These are phyloP conservation scores for Myrmecobius fasciatus DNA, from an alignment of 2,113 vertebrate species.

Conservation along the genomic window DNA sequence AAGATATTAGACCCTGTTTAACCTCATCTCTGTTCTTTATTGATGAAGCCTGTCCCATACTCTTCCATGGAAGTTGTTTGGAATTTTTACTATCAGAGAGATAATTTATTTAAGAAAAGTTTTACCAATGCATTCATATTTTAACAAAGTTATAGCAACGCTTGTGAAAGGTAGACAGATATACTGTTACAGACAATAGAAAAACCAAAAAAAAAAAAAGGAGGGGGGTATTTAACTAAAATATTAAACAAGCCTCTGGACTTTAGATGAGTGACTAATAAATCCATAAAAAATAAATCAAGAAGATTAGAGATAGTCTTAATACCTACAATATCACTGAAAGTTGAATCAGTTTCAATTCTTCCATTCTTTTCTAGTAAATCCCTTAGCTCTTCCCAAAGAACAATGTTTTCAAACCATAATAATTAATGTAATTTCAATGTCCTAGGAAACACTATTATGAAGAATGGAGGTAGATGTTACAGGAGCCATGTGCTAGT, in stretches of 20 bases:
- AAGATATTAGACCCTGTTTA: too few species aligned
- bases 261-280: slow-evolving; percentile 52
- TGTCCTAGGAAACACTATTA: background rate
- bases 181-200: slow-evolving; percentile 81
- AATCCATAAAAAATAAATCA: slow-evolving; percentile 72
- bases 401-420: slow-evolving; percentile 29
- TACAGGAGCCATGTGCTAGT: too few species aligned
- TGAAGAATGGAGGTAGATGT: slow-evolving; percentile 5
- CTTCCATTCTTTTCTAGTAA: background rate
- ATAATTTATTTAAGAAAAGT: slow-evolving; percentile 82
- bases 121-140: slow-evolving; percentile 84
- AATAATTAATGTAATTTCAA: background rate
- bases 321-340: slow-evolving; percentile 79
- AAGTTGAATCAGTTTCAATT: slow-evolving; percentile 52
- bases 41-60: background rate
- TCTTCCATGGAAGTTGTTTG: background rate
- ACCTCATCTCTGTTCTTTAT: background rate
- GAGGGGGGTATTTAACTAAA: slow-evolving; percentile 82
- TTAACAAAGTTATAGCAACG: slow-evolving; percentile 81
- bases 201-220: slow-evolving; percentile 68
- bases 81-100: slow-evolving; percentile 29
- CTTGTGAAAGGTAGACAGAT: slow-evolving; percentile 83
- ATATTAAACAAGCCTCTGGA: slow-evolving; percentile 72
- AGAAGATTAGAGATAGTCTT: slow-evolving; percentile 76
- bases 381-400: slow-evolving; percentile 31